Evolutionary conservation across 1,140 invertebrate genomes (phyloP).

Genomic region (Ctenoplectra terminalis): DNA sequence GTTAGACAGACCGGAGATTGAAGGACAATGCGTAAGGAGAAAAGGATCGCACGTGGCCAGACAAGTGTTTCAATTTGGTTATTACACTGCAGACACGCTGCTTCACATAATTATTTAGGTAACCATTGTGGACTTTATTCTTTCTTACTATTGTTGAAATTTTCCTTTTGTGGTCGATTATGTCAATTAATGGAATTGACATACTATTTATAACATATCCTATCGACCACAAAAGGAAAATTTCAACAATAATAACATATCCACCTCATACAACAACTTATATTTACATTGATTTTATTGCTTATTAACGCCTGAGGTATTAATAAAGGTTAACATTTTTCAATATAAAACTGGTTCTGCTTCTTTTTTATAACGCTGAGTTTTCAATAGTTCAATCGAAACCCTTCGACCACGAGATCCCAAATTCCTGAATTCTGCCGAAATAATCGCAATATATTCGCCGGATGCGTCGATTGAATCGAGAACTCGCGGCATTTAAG

Average conservation of each 20-base stretch:
- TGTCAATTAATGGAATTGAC: too few species aligned
- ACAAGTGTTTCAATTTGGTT: neutral
- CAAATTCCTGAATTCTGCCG: slow-evolving; percentile 45
- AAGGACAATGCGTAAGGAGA: neutral
- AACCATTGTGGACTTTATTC: neutral
- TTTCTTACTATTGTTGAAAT: neutral
- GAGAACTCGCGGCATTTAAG: slow-evolving; percentile 54
- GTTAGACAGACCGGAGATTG: too few species aligned
- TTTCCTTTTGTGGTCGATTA: neutral
- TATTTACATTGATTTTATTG: neutral
- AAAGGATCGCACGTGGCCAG: neutral
- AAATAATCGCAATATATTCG: slow-evolving; percentile 58
- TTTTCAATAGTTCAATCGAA: neutral
- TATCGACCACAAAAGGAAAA: neutral
- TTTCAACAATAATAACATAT: neutral
- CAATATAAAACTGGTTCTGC: neutral
- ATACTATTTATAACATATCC: too few species aligned
- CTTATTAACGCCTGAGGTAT: neutral
- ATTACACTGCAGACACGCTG: neutral
- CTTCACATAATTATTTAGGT: neutral
- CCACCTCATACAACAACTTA: too few species aligned
- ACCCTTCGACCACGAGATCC: neutral
- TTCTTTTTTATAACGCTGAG: neutral
- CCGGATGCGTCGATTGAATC: slow-evolving; percentile 47
- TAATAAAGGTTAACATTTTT: neutral